These are phyloP conservation scores for Chelonus formosanus DNA, from an alignment of 2,888 invertebrate species.

Conservation along the genomic window DNA sequence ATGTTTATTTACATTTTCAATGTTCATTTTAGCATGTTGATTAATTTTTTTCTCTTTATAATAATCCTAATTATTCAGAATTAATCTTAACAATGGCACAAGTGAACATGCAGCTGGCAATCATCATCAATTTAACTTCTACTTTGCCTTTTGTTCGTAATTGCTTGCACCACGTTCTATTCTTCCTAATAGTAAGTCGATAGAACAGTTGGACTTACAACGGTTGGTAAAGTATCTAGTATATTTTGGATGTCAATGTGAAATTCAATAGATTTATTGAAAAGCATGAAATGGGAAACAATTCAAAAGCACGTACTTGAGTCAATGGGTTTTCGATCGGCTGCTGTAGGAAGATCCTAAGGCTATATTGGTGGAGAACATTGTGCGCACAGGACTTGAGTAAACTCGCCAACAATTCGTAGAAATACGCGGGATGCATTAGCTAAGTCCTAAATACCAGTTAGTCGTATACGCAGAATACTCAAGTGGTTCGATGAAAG, in stretches of 20 bases:
- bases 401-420: slow-evolving; percentile 53
- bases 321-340: not conserved
- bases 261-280: no score
- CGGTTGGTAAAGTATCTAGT: slow-evolving; percentile 12
- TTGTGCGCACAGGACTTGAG: slow-evolving; percentile 27
- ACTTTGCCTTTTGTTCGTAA: slow-evolving; percentile 22
- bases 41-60: no score
- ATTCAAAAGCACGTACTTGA: not conserved
- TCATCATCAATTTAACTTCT: slow-evolving; percentile 22
- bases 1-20: no score
- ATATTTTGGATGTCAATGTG: no score
- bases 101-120: no score
- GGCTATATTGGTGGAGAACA: not conserved
- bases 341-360: slow-evolving; percentile 1
- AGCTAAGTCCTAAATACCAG: slow-evolving; percentile 54
- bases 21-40: no score
- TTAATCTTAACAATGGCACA: no score
- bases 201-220: slow-evolving; percentile 3
- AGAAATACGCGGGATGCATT: slow-evolving; percentile 53
- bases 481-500: slow-evolving; percentile 44
- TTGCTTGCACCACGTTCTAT: not conserved
- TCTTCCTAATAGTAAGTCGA: not conserved
- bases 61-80: no score
- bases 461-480: slow-evolving; percentile 50
- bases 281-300: not conserved